These are phyloP conservation scores for Camelus bactrianus DNA, from an alignment of 2,113 vertebrate species.

Conservation along the genomic window DNA sequence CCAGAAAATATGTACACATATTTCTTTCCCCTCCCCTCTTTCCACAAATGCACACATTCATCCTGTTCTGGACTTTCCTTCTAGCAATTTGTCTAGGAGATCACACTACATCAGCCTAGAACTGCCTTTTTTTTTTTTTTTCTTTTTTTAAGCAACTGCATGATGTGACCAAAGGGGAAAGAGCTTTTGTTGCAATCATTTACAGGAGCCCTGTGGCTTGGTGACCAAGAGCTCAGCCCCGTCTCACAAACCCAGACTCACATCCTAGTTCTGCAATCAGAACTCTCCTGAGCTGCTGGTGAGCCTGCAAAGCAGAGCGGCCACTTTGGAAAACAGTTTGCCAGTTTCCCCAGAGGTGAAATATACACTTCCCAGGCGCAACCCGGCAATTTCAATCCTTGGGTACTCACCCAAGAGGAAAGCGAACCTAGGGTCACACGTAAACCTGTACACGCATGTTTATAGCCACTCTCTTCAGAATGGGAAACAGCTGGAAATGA, in stretches of 20 bases:
- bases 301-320: background rate
- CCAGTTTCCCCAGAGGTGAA: background rate
- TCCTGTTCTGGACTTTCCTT: background rate
- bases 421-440: background rate
- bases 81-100: background rate
- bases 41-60: fast-evolving
- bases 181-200: background rate
- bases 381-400: background rate
- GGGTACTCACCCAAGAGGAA: background rate
- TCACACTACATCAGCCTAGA: background rate
- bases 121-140: background rate
- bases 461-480: background rate
- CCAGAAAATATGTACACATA: background rate
- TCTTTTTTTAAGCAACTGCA: background rate
- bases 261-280: background rate
- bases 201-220: background rate
- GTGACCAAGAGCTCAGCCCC: background rate
- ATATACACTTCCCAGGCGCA: background rate
- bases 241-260: background rate
- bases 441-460: fast-evolving
- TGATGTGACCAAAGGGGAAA: background rate
- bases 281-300: background rate
- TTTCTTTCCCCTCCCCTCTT: background rate
- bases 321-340: background rate
- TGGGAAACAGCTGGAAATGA: background rate